Conservation (phyloP, 2,113 vertebrate species). For the Dasypus novemcinctus region DNA sequence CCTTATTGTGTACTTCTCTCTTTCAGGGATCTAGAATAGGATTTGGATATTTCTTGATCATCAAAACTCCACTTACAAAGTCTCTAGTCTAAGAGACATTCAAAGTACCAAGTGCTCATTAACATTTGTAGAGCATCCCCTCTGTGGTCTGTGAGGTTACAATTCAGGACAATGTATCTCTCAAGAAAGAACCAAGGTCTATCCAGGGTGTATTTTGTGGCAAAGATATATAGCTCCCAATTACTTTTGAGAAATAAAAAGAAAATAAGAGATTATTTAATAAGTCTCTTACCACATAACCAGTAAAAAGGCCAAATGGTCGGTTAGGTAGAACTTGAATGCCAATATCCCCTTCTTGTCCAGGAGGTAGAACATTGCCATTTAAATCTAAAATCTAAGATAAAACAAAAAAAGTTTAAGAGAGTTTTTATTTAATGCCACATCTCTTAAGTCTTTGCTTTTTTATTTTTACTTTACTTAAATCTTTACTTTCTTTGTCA, state of each 20-base stretch:
- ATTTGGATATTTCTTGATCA: neutral
- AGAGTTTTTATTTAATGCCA: neutral
- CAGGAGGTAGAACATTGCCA: conserved; percentile 80
- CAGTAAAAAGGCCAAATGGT: conserved; percentile 85
- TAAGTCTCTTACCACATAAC: conserved; percentile 84
- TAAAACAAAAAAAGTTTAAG: conserved; percentile 58
- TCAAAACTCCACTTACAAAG: neutral
- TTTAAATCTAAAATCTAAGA: conserved; percentile 87
- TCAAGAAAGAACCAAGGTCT: neutral
- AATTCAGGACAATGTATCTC: neutral
- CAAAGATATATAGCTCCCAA: neutral
- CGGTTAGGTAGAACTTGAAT: conserved; percentile 83
- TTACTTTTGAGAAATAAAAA: conserved; percentile 34
- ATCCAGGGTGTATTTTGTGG: neutral
- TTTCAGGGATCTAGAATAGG: neutral
- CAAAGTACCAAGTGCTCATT: neutral
- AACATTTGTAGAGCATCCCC: neutral
- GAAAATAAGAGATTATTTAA: conserved; percentile 33
- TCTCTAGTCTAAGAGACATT: neutral
- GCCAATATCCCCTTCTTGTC: conserved; percentile 88
- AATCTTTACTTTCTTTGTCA: neutral
- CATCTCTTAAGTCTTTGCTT: conserved; percentile 21
- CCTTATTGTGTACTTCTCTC: neutral
- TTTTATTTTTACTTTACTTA: neutral
- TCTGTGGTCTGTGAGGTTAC: neutral